phyloP scores from a whole-genome alignment of 2,113 vertebrate species.

The Heptranchias perlo region DNA sequence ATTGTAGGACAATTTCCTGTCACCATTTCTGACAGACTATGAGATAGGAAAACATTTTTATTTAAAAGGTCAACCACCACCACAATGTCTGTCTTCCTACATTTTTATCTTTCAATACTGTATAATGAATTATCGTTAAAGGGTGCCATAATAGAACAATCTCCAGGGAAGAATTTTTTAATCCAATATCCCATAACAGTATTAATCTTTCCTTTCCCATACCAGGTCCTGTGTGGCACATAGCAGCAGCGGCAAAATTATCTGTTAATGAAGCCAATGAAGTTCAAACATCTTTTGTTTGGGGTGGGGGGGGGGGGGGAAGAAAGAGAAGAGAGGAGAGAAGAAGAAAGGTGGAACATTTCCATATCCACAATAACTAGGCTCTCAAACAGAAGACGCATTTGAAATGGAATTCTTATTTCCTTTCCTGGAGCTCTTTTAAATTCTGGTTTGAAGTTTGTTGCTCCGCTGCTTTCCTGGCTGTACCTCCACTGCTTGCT shows the following conservation, averaged over 20 bases:
- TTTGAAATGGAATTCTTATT: neutral
- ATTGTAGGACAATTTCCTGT: constrained; percentile 18
- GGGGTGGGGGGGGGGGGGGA: too few relatives aligned
- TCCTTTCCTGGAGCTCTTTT: neutral
- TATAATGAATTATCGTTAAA: neutral
- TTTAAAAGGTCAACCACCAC: constrained; percentile 14
- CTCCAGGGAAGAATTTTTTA: neutral
- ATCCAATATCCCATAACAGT: neutral
- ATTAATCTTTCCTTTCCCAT: neutral
- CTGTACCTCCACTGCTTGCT: neutral
- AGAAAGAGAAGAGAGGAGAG: too few relatives aligned
- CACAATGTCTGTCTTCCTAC: neutral
- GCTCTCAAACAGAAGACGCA: neutral
- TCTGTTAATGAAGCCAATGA: neutral
- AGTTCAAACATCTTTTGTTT: neutral
- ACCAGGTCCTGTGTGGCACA: neutral
- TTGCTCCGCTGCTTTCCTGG: neutral
- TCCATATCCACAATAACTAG: neutral
- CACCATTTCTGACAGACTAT: neutral
- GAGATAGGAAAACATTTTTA: constrained; percentile 25
- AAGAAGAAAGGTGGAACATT: neutral
- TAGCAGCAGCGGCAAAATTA: neutral
- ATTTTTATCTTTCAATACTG: neutral
- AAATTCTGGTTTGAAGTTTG: neutral
- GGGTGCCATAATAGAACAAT: neutral